These are phyloP conservation scores for Halocynthia roretzi DNA, from an alignment of 23 tunicate species.

Conservation along the genomic window DNA sequence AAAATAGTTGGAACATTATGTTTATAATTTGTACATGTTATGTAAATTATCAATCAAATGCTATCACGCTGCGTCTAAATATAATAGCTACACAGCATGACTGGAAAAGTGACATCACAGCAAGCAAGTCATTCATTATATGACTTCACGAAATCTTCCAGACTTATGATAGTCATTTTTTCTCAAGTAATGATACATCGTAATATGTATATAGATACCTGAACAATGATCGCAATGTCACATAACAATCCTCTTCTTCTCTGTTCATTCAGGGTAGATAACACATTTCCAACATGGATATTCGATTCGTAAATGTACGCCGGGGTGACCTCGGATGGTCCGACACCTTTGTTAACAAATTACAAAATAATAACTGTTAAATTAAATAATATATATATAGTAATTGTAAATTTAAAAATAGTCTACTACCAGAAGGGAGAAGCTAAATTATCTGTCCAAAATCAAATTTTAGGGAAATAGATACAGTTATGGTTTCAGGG, in stretches of 20 bases:
- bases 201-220: conserved; percentile 22
- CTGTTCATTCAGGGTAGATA: conserved; percentile 69
- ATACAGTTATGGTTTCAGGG: no score
- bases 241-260: conserved; percentile 69
- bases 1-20: no score
- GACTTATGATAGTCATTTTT: not conserved
- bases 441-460: no score
- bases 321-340: conserved; percentile 58
- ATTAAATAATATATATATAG: no score
- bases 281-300: conserved; percentile 52
- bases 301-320: conserved; percentile 90
- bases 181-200: not conserved
- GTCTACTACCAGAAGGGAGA: no score
- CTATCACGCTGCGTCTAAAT: no score
- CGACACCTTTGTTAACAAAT: no score
- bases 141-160: not conserved
- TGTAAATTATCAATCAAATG: no score
- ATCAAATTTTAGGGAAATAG: no score
- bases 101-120: conserved; percentile 6
- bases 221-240: conserved; percentile 85
- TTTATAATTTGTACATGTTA: no score
- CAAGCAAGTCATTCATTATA: not conserved
- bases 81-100: not conserved
- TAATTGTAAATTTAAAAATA: no score
- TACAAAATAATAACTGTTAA: no score